These are phyloP conservation scores for Rhinichthys klamathensis DNA, from an alignment of 2,113 vertebrate species.

Conservation along the genomic window DNA sequence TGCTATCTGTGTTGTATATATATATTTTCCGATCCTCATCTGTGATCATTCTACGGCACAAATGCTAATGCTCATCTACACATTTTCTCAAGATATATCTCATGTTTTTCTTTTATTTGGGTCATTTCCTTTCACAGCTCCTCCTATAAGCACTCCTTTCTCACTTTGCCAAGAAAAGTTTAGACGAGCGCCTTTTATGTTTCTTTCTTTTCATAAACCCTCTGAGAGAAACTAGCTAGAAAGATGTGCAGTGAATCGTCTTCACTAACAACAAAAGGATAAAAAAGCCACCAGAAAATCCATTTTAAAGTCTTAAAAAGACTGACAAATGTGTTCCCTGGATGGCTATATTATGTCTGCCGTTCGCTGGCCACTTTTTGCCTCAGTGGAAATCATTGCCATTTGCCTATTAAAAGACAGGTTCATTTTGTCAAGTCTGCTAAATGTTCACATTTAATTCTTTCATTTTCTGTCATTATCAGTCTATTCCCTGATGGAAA, in stretches of 20 bases:
- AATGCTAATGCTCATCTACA: background rate
- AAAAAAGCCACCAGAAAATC: slow-evolving; percentile 47
- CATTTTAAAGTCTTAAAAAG: slow-evolving; percentile 35
- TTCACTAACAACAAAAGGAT: slow-evolving; percentile 40
- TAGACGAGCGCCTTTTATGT: slow-evolving; percentile 36
- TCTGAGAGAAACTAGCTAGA: slow-evolving; percentile 45
- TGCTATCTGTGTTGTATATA: background rate
- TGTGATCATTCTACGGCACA: background rate
- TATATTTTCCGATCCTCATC: background rate
- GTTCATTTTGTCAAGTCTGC: slow-evolving; percentile 7
- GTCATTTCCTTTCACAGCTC: slow-evolving; percentile 25
- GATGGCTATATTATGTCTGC: slow-evolving; percentile 35
- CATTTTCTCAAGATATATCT: background rate
- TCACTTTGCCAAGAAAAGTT: slow-evolving; percentile 34
- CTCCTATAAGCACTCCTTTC: slow-evolving; percentile 18
- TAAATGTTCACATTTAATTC: slow-evolving; percentile 25
- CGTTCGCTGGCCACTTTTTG: background rate
- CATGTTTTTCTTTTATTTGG: slow-evolving; percentile 13
- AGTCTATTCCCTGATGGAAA: background rate
- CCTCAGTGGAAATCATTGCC: slow-evolving; percentile 20
- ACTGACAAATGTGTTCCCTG: slow-evolving; percentile 42
- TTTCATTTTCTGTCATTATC: slow-evolving; percentile 31
- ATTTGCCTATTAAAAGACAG: slow-evolving; percentile 25
- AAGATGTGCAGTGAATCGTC: slow-evolving; percentile 39
- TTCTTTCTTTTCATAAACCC: slow-evolving; percentile 35